Percentiles rank a stretch among this genome's conserved stretches.
Evolutionary conservation across 1,140 invertebrate species (phyloP).

Genomic region (Bombus huntii): DNA sequence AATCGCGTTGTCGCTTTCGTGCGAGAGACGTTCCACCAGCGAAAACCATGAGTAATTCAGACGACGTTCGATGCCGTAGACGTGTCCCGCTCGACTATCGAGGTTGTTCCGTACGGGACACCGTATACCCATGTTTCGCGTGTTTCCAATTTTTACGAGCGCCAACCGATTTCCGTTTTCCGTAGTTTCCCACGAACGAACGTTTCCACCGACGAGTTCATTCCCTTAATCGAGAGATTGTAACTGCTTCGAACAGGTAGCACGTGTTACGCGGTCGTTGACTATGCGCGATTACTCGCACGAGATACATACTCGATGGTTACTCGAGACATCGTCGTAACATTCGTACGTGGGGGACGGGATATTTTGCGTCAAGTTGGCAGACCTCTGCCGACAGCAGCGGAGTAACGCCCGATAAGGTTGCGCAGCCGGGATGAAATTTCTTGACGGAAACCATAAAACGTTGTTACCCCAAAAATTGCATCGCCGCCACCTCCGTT

Average conservation of each 20-base stretch:
- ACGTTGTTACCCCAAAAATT: conserved; percentile 30
- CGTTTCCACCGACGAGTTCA: background rate
- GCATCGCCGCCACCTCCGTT: conserved; percentile 33
- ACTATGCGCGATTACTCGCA: background rate
- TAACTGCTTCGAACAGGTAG: background rate
- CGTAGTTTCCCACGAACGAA: background rate
- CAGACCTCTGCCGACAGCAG: conserved; percentile 43
- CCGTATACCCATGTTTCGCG: background rate
- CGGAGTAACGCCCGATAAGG: conserved; percentile 58
- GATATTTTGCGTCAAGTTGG: conserved; percentile 12
- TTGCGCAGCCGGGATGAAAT: conserved; percentile 27
- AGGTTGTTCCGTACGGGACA: background rate
- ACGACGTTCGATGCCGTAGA: conserved; percentile 20
- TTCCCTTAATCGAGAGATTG: background rate
- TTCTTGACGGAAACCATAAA: conserved; percentile 55
- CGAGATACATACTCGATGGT: background rate
- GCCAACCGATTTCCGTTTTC: too few relatives aligned
- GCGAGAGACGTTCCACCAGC: background rate
- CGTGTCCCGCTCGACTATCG: background rate
- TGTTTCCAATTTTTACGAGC: too few relatives aligned
- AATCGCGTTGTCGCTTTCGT: conserved; percentile 2
- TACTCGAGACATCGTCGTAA: background rate
- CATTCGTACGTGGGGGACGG: background rate
- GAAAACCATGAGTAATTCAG: conserved; percentile 33
- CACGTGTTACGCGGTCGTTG: background rate